phyloP scores from a whole-genome alignment of 1,140 invertebrate genomes.

The Lasaia peninsularis region DNA sequence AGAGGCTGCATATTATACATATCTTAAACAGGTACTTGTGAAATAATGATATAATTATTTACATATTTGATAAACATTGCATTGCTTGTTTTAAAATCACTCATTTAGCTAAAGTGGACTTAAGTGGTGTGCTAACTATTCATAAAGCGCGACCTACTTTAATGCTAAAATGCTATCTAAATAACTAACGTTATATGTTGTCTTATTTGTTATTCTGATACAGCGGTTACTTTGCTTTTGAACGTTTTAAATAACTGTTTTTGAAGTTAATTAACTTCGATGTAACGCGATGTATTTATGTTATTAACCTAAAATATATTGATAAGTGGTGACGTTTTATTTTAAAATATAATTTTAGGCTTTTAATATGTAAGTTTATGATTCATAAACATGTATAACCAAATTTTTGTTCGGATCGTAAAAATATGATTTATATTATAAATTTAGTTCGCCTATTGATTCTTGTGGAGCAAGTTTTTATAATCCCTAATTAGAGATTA shows the following conservation, averaged over 20 bases:
- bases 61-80: conserved; percentile 16
- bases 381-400: too few relatives aligned
- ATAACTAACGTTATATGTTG: conserved; percentile 5
- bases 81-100: conserved; percentile 12
- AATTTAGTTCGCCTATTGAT: too few relatives aligned
- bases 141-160: conserved; percentile 6
- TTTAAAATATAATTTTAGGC: too few relatives aligned
- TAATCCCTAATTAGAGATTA: too few relatives aligned
- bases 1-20: background rate
- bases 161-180: conserved; percentile 8
- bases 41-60: conserved; percentile 18
- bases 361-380: too few relatives aligned
- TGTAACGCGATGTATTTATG: background rate
- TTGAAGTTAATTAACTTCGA: background rate
- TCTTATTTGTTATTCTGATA: conserved; percentile 5
- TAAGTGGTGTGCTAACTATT: conserved; percentile 2
- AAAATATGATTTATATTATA: too few relatives aligned
- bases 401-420: too few relatives aligned
- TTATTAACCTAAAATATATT: background rate
- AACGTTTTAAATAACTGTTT: background rate
- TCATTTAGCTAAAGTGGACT: conserved; percentile 9
- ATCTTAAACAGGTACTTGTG: conserved; percentile 5
- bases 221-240: background rate
- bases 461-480: too few relatives aligned
- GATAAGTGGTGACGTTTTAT: too few relatives aligned